phyloP scores from a whole-genome alignment of 1,140 invertebrate genomes.

The Drosophila kohkoa region DNA sequence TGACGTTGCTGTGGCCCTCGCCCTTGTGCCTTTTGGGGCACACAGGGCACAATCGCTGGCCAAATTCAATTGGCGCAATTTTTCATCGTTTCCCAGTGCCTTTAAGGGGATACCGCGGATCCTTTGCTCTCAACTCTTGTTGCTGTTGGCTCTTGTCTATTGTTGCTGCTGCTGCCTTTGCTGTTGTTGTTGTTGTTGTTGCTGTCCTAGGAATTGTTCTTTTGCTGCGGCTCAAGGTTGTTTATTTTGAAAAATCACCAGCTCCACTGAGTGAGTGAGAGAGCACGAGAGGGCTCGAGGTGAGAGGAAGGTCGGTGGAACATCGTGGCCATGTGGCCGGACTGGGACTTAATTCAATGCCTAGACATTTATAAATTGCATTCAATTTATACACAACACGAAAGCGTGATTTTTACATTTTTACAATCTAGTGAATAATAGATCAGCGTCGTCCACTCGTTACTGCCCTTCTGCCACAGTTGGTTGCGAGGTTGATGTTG shows the following conservation, averaged over 20 bases:
- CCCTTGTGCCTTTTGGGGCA: slow-evolving; percentile 52
- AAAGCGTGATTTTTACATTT: slow-evolving; percentile 83
- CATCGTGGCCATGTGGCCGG: slow-evolving; percentile 65
- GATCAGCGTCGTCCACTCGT: slow-evolving; percentile 73
- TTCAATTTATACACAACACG: slow-evolving; percentile 83
- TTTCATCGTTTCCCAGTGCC: slow-evolving; percentile 70
- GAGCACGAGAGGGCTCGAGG: not conserved
- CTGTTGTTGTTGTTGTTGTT: slow-evolving; percentile 33
- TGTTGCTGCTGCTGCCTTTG: slow-evolving; percentile 29
- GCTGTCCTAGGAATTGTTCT: slow-evolving; percentile 51
- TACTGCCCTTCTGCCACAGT: slow-evolving; percentile 38
- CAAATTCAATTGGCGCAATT: slow-evolving; percentile 83
- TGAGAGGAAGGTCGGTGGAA: slow-evolving; percentile 3
- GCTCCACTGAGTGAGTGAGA: slow-evolving; percentile 35
- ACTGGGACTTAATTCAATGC: slow-evolving; percentile 79
- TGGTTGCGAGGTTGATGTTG: not conserved
- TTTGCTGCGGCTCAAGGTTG: slow-evolving; percentile 68
- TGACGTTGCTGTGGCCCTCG: not conserved
- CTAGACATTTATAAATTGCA: slow-evolving; percentile 82
- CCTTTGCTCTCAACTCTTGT: slow-evolving; percentile 70
- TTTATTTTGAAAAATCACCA: slow-evolving; percentile 83
- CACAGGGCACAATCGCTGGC: slow-evolving; percentile 73
- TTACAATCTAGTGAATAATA: slow-evolving; percentile 82
- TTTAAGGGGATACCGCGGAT: slow-evolving; percentile 67
- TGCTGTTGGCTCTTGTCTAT: slow-evolving; percentile 53